Evolutionary conservation across 2,113 vertebrate genomes (phyloP).

Genomic region (Macroglossus sobrinus): DNA sequence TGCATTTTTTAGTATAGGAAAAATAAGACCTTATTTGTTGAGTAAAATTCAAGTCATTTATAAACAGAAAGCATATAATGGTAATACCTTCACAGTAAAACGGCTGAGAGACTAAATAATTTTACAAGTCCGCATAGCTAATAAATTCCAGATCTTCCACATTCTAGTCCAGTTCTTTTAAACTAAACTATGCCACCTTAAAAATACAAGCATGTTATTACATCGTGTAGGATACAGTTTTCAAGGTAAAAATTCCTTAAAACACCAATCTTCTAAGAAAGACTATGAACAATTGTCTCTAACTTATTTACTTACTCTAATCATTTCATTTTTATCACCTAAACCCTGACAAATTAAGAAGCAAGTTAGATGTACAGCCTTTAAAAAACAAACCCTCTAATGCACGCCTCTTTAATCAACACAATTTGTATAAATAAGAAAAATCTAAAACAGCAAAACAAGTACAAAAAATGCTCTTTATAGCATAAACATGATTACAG

Average conservation of each 20-base stretch:
- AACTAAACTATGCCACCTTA: conserved; percentile 11
- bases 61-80: background rate
- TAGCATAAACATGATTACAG: background rate
- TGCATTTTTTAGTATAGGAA: background rate
- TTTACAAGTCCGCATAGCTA: conserved; percentile 8
- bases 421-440: background rate
- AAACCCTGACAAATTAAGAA: background rate
- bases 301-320: conserved; percentile 16
- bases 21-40: conserved; percentile 9
- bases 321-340: conserved; percentile 35
- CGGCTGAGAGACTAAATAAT: background rate
- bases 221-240: background rate
- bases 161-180: background rate
- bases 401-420: background rate
- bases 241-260: conserved; percentile 51
- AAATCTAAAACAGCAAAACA: conserved; percentile 38
- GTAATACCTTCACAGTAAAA: conserved; percentile 8
- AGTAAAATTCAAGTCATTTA: conserved; percentile 19
- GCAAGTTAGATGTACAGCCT: background rate
- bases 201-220: background rate
- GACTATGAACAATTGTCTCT: conserved; percentile 6
- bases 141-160: conserved; percentile 3
- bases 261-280: conserved; percentile 36
- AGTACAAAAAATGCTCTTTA: background rate
- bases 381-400: conserved; percentile 38